A percentile compares a stretch with the other conserved stretches of the same genome.
These are phyloP conservation scores for Scaptomyza graminum DNA, from an alignment of 1,140 invertebrate genomes.

Conservation along the genomic window DNA sequence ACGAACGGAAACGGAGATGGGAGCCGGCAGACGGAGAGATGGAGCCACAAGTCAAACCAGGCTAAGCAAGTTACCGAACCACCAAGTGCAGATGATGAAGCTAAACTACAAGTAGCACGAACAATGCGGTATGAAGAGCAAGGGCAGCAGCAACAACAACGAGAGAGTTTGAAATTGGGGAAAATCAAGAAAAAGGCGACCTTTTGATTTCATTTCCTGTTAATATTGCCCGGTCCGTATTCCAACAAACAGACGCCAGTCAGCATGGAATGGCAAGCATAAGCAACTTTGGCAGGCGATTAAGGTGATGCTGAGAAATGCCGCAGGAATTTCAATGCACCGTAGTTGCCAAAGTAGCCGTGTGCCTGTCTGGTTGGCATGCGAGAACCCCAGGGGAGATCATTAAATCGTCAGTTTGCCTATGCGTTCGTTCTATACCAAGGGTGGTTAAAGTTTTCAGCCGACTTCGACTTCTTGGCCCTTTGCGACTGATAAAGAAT, in stretches of 20 bases:
- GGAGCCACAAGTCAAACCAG: constrained; percentile 21
- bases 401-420: constrained; percentile 76
- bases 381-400: constrained; percentile 65
- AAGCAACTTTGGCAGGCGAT: constrained; percentile 82
- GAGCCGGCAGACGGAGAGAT: constrained; percentile 16
- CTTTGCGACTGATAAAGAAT: constrained; percentile 70
- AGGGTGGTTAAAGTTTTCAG: constrained; percentile 57
- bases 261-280: constrained; percentile 55
- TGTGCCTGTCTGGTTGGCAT: not conserved
- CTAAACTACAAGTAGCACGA: constrained; percentile 71
- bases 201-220: constrained; percentile 82
- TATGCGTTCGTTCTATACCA: constrained; percentile 32
- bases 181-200: constrained; percentile 80
- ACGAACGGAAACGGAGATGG: constrained; percentile 67
- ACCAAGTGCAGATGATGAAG: constrained; percentile 77
- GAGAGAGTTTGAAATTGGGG: constrained; percentile 56
- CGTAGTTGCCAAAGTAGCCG: constrained; percentile 24
- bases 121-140: constrained; percentile 47
- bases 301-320: constrained; percentile 78
- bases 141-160: not conserved
- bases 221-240: constrained; percentile 64
- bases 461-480: constrained; percentile 58
- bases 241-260: constrained; percentile 37
- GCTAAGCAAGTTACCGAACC: constrained; percentile 58
- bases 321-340: constrained; percentile 75